phyloP scores from a whole-genome alignment of 1,140 invertebrate genomes.

The Papilio polytes region DNA sequence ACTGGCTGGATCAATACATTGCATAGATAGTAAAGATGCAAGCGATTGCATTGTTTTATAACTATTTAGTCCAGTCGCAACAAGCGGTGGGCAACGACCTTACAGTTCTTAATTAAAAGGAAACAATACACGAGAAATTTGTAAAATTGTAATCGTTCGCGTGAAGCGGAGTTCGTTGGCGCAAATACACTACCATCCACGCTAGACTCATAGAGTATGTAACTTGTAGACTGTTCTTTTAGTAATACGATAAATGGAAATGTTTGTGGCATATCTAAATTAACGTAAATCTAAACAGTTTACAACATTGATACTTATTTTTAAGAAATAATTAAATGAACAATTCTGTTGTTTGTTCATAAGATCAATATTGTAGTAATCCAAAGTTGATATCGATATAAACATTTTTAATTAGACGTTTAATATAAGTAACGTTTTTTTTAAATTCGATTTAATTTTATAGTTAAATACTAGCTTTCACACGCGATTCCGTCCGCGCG shows the following conservation, averaged over 20 bases:
- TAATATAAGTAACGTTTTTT: too few relatives aligned
- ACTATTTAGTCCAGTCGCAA: neutral
- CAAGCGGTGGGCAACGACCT: neutral
- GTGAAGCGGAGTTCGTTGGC: constrained; percentile 29
- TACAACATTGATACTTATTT: too few relatives aligned
- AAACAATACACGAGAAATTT: constrained; percentile 33
- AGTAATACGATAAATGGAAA: neutral
- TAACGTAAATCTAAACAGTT: too few relatives aligned
- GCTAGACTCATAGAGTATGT: neutral
- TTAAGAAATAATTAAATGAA: too few relatives aligned
- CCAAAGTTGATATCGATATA: too few relatives aligned
- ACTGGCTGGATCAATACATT: neutral
- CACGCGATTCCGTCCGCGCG: too few relatives aligned
- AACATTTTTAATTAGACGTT: too few relatives aligned
- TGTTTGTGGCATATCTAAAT: too few relatives aligned
- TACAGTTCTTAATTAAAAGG: constrained; percentile 29
- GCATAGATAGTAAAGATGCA: neutral
- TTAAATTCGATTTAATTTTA: too few relatives aligned
- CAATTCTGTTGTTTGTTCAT: too few relatives aligned
- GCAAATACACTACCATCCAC: constrained; percentile 28
- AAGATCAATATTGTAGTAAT: too few relatives aligned
- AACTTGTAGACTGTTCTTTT: neutral
- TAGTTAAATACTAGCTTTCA: too few relatives aligned
- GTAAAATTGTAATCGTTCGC: constrained; percentile 38
- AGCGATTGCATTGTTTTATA: neutral